Evolutionary conservation across 2,113 vertebrate genomes (phyloP), one percentile per base, ranked within the genome.

Genomic region (Tragelaphus scriptus): DNA sequence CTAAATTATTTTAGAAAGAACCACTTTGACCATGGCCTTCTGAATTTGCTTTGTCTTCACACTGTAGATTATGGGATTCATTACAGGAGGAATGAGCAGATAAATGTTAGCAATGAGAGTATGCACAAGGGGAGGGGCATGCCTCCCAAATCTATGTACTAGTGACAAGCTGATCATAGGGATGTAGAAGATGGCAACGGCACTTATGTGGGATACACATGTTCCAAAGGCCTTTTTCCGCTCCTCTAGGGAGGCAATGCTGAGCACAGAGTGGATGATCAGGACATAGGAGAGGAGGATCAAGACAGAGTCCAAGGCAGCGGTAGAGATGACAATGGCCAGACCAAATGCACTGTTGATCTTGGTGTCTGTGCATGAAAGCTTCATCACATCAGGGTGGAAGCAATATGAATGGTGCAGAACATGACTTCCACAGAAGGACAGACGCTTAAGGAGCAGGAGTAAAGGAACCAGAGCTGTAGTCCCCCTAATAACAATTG

Each of bases 21-120:
- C 90, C 5, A 97, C 7, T 94, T 95, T 98, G 14, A 97, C n/a
- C 26, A 98, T 2, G 14, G 95, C 79, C 92, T 97, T 98, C 40
- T 75, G 93, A 53, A 98, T 98, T 92, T 98, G 86, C 94, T 97
- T 98, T n/a, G 97, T 98, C 51, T 97, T 98, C 77, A 98, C 93
- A 51, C 98, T 98, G 25, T 98, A 98, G 93, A 98, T 98, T 71
- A 98, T 97, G 86, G 98, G 96, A 80, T 98, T 98, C 97, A 98
- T 98, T n/a, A 98, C 97, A 49, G 98, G 98, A 85, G 97, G 95
- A 17, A 98, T 94, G 7, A 98, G 95, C 49, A 98, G 75, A 85
- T 98, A 98, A 61, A 98, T 55, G 61, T 96, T 98, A 89, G 96
- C 97, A 85, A 97, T 97, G 19, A 98, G 87, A 26, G 95, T 98